Percentiles rank a stretch among this genome's conserved stretches.
These are phyloP conservation scores for Diarsia dahlii DNA, from an alignment of 2,888 invertebrate species.

Conservation along the genomic window DNA sequence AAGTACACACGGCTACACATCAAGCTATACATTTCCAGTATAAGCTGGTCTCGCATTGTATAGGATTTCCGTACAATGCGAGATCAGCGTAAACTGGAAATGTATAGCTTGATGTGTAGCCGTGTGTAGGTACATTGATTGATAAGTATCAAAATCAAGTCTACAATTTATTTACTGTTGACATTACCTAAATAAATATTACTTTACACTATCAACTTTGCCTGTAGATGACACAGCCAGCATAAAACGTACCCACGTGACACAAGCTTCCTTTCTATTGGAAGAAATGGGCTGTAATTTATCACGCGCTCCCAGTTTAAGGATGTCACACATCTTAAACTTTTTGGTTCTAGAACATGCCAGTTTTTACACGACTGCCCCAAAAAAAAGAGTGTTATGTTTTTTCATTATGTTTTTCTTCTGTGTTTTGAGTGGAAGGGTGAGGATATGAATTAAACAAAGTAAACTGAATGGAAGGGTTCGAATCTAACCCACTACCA, in stretches of 20 bases:
- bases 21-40: too few species aligned
- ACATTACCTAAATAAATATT: neutral
- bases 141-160: too few species aligned
- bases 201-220: neutral
- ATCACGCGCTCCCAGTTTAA: neutral
- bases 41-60: too few species aligned
- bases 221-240: neutral
- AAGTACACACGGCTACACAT: too few species aligned
- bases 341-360: neutral
- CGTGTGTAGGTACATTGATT: too few species aligned
- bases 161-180: neutral
- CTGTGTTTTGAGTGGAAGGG: neutral
- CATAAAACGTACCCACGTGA: neutral
- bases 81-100: too few species aligned
- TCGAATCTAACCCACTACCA: too few species aligned
- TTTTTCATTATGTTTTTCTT: neutral
- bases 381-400: too few species aligned
- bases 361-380: too few species aligned
- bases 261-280: neutral
- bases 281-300: neutral
- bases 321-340: neutral
- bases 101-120: too few species aligned
- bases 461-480: neutral
- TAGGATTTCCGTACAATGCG: too few species aligned
- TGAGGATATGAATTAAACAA: neutral